Base-by-base conservation (phyloP, 2,113 vertebrate species). In the Aix galericulata region DNA sequence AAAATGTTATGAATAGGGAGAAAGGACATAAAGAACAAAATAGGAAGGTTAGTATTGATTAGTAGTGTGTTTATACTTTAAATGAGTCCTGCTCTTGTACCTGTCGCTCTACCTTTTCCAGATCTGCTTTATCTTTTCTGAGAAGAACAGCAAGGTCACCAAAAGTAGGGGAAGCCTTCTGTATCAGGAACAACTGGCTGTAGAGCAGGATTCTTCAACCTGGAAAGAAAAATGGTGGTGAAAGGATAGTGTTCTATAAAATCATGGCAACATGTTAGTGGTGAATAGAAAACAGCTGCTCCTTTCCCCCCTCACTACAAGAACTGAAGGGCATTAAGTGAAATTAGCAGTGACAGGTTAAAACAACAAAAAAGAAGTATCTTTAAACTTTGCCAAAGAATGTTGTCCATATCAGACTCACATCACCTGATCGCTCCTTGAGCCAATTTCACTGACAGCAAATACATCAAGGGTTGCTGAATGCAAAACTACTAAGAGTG, bases 191-290 rank as follows among this genome's bases (percentile, higher is more conserved):
- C 3, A 5, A 4, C 13, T 6, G 23, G 26, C 9, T 17, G 16
- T 0, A 6, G 53, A 59, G 42, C 63, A 77, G 78, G 23, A 38
- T 42, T 58, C 13, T 58, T 68, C 74, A 58, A 7, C 16, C 36
- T 72, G 58, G 8, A 48, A 31, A 53, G 53, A 17, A 27, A 11
- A 9, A 8, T 2, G 46, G 2, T 32, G 78, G 5, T 79, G 40
- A 25, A 58, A 26, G 44, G 5, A 14, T 16, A 76, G 26, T 8
- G 48, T 16, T 42, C 13, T 67, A 0, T 20, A 4, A 48, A 63
- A 63, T 11, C 50, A 13, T 1, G 13, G 60, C 9, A 6, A 0
- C 0, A 0, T 32, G 59, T 52, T 50, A 8, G 50, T 36, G 59
- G 36, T 50, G 46, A 68, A 3, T 0, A 22, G 53, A 14, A 59